phyloP scores from a whole-genome alignment of 2,888 invertebrate genomes.

The Opisthograptis luteolata region DNA sequence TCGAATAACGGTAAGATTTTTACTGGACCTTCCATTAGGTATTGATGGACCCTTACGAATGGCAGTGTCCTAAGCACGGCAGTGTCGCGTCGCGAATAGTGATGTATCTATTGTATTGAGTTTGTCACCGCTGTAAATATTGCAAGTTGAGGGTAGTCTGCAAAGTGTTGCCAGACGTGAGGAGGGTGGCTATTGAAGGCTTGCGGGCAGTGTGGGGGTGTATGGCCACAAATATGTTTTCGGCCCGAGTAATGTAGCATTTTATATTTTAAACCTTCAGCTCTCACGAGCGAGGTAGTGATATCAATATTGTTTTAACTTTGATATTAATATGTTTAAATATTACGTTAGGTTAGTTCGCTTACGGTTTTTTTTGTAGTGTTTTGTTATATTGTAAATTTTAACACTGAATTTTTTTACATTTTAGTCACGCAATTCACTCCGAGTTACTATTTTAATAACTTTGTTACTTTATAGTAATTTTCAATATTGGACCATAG shows the following conservation, averaged over 20 bases:
- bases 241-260: conserved; percentile 77
- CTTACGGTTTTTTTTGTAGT: conserved; percentile 75
- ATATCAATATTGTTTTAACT: conserved; percentile 75
- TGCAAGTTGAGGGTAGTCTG: conserved; percentile 32
- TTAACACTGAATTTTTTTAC: conserved; percentile 68
- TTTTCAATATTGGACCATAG: conserved; percentile 62
- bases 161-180: conserved; percentile 25
- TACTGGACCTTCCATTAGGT: conserved; percentile 64
- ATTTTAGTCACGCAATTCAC: conserved; percentile 69
- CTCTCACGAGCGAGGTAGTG: conserved; percentile 60
- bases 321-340: conserved; percentile 73
- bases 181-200: conserved; percentile 54
- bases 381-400: conserved; percentile 80
- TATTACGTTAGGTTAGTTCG: conserved; percentile 71
- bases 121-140: conserved; percentile 63
- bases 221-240: conserved; percentile 83
- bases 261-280: conserved; percentile 59
- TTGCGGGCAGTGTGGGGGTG: conserved; percentile 60
- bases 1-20: conserved; percentile 60
- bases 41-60: conserved; percentile 44
- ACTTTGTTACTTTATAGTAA: conserved; percentile 58
- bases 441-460: conserved; percentile 61
- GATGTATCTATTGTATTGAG: conserved; percentile 29
- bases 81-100: conserved; percentile 26
- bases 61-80: conserved; percentile 21